Evolutionary conservation across 2,113 vertebrate genomes (phyloP), one percentile per base, ranked within the genome.

Genomic region (Mesocricetus auratus): DNA sequence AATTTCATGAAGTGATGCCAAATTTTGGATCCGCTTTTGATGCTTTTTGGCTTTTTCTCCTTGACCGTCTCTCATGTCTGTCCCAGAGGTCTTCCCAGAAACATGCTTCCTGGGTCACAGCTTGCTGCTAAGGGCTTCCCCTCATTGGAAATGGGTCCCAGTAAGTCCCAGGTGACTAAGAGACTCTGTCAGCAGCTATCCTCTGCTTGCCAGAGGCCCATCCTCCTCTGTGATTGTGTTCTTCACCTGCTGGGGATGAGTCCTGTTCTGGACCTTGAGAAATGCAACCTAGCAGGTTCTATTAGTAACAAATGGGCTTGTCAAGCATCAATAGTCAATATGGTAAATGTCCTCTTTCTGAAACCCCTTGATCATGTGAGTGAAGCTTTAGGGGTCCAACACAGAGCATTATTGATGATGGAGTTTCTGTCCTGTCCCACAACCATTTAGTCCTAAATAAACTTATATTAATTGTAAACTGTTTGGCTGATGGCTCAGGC

Each of bases 231-330:
- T 45, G 85, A 62, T 71, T 24, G 17, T 79, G 16, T 22, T 58
- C 53, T 94, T 79, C 64, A 33, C 47, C 31, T 16, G 1, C 64
- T 71, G 22, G 19, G 21, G 15, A 82, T 45, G 47, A 78, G 29
- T 71, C 10, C 45, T 78, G 89, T 78, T 45, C 19, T 42, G 3
- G 15, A 85, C 50, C 50, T 93, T 58, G 42, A 74, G 79, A 77
- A 95, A 95, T 74, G 26, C 22, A 94, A 66, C 13, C 56, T 69
- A 62, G 56, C 56, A 75, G 26, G 56, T 4, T 3, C 4, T 3
- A 13, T 95, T 96, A 62, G 83, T 50, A 93, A 79, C 82, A 83
- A 75, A 94, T 69, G 78, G 62, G 21, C 36, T 88, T 87, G 60
- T 74, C 12, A n/a, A 78, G 24, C 64, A 73, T 16, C 36, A 58